Evolutionary conservation across 2,888 invertebrate genomes (phyloP), one percentile per base, ranked within the genome.

Genomic region (Lasioglossum pauxillum): DNA sequence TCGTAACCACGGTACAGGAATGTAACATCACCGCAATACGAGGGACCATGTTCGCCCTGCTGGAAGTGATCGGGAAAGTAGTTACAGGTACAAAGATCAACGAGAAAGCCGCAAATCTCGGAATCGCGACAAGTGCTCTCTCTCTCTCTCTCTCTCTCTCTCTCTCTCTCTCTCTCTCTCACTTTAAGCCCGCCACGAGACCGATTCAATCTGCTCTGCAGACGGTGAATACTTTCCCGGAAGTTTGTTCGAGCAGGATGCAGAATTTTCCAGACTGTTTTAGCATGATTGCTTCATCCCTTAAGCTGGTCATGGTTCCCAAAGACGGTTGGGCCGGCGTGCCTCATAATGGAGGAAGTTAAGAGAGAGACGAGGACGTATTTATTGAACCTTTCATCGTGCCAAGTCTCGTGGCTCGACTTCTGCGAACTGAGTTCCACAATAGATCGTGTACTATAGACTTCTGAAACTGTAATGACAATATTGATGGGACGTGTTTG

Each of bases 401-500:
- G 67, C 69, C 71, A 71, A 71, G 71, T 71, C 57, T 57, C 71
- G 71, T 5, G 35, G 38, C 23, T 19, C 67, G n/a, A 71, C 71
- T 71, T 71, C 71, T n/a, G 64, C 67, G 71, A 71, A 71, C 41
- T 38, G 41, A 71, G 71, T 41, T 71, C 38, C n/a, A 41, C 71
- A 41, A 71, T 71, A 41, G 71, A 38, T 71, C 71, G 38, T 75
- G 38, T n/a, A n/a, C 75, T 1, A 23, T 75, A 75, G 53, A 75
- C 57, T 75, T 38, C n/a, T 31, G 73, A 73, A 73, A 75, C n/a
- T 57, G 14, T 75, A 75, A 75, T 57, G 75, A 75, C 57, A 75
- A 75, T 75, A 75, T 75, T 41, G 57, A 57, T 41, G n/a, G 41
- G n/a, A 57, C 75, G n/a, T 27, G 38, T 57, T 53, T 57, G 38